A percentile compares a stretch with the other conserved stretches of the same genome.
Evolutionary conservation across 2,888 invertebrate genomes (phyloP).

Genomic region (Drosophila koepferae): DNA sequence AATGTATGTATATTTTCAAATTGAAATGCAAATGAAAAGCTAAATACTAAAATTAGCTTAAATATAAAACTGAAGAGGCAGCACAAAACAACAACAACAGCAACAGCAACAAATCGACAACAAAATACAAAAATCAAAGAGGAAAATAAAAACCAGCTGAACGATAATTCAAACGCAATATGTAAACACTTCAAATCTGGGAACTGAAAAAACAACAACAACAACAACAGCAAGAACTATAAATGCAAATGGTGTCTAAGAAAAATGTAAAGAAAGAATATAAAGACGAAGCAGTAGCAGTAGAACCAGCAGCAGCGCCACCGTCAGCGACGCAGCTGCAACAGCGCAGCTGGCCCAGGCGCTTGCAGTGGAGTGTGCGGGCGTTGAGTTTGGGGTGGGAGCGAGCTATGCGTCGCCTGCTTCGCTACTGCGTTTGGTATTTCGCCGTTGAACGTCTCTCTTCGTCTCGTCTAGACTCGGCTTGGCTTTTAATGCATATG

Average conservation of each 20-base stretch:
- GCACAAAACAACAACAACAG: slow-evolving; percentile 24
- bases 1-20: slow-evolving; percentile 47
- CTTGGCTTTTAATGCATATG: slow-evolving; percentile 52
- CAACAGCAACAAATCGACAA: slow-evolving; percentile 37
- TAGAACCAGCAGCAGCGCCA: slow-evolving; percentile 17
- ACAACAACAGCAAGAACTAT: slow-evolving; percentile 36
- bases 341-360: slow-evolving; percentile 45
- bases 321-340: slow-evolving; percentile 21
- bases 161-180: slow-evolving; percentile 75
- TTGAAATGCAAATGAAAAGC: slow-evolving; percentile 77
- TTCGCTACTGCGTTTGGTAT: slow-evolving; percentile 32
- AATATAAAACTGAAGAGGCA: slow-evolving; percentile 60
- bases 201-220: slow-evolving; percentile 24
- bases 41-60: slow-evolving; percentile 78
- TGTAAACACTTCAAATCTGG: slow-evolving; percentile 74
- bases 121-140: slow-evolving; percentile 57
- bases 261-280: slow-evolving; percentile 39
- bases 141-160: slow-evolving; percentile 45
- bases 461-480: slow-evolving; percentile 25
- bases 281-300: slow-evolving; percentile 21
- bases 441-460: slow-evolving; percentile 22
- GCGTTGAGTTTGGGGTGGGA: slow-evolving; percentile 2
- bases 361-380: slow-evolving; percentile 29
- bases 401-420: slow-evolving; percentile 19
- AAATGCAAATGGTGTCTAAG: slow-evolving; percentile 47